A percentile compares a stretch with the other conserved stretches of the same genome.
These are phyloP conservation scores for Colaptes auratus DNA, from an alignment of 2,113 vertebrate genomes.

Conservation along the genomic window DNA sequence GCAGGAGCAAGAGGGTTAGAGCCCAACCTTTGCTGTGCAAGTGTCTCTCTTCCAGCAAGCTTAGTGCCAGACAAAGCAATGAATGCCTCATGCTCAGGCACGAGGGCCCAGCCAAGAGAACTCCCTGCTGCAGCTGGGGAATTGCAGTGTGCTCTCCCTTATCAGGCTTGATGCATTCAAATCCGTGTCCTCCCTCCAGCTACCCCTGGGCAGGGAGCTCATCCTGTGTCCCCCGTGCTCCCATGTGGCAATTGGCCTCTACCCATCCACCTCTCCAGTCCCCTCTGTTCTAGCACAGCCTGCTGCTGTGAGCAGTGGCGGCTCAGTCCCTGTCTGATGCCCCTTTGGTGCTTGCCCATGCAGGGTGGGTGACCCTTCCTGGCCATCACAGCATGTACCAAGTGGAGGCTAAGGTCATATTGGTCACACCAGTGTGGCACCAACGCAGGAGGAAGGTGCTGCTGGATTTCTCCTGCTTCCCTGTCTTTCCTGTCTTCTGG, in stretches of 20 bases:
- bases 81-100: background rate
- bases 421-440: background rate
- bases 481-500: constrained; percentile 1
- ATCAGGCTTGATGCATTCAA: background rate
- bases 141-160: background rate
- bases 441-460: background rate
- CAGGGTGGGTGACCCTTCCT: background rate
- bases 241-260: background rate
- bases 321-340: background rate
- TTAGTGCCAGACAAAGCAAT: background rate
- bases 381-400: fast-evolving
- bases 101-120: background rate
- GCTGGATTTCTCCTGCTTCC: background rate
- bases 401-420: background rate
- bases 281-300: background rate
- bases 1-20: background rate
- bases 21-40: background rate
- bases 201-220: background rate
- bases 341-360: background rate
- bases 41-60: background rate
- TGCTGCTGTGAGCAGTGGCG: background rate
- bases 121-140: constrained; percentile 21
- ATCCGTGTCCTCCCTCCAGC: background rate
- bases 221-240: background rate
- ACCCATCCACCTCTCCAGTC: fast-evolving